These are phyloP conservation scores for Ancistrus triradiatus DNA, from an alignment of 2,113 vertebrate species.

Conservation along the genomic window DNA sequence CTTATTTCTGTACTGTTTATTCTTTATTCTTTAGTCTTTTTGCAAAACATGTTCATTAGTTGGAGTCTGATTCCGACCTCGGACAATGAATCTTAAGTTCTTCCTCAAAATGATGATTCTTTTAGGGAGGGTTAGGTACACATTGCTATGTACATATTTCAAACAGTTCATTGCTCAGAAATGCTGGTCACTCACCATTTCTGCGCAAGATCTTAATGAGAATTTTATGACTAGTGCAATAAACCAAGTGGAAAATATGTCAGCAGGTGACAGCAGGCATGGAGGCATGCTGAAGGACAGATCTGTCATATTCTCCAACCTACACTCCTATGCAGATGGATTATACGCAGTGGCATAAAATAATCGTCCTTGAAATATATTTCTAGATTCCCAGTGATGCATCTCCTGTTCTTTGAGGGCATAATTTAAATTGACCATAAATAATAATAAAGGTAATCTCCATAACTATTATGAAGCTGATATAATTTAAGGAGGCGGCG, in stretches of 20 bases:
- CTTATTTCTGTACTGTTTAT: too few relatives aligned
- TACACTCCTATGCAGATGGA: conserved; percentile 70
- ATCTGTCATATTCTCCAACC: conserved; percentile 60
- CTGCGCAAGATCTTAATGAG: conserved; percentile 35
- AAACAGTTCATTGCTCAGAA: background rate
- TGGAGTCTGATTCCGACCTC: background rate
- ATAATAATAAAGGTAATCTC: conserved; percentile 62
- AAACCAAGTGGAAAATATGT: conserved; percentile 42
- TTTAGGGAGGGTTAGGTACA: background rate
- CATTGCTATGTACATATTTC: background rate
- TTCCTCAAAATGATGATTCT: background rate
- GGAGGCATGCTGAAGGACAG: conserved; percentile 58
- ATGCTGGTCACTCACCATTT: conserved; percentile 19
- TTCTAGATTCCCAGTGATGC: conserved; percentile 55
- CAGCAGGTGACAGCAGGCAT: conserved; percentile 37
- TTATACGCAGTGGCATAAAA: conserved; percentile 66
- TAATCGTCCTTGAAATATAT: conserved; percentile 70
- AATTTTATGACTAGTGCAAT: conserved; percentile 38
- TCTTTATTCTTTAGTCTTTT: too few relatives aligned
- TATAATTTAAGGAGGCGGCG: conserved; percentile 52
- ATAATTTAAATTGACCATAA: conserved; percentile 67
- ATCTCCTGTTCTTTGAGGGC: conserved; percentile 54
- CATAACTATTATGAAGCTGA: conserved; percentile 54
- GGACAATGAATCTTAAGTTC: background rate
- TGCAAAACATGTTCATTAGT: too few relatives aligned